Evolutionary conservation across 2,888 invertebrate species (phyloP), one percentile per base, ranked within the genome.

Genomic region (Sarcophaga subvicina): DNA sequence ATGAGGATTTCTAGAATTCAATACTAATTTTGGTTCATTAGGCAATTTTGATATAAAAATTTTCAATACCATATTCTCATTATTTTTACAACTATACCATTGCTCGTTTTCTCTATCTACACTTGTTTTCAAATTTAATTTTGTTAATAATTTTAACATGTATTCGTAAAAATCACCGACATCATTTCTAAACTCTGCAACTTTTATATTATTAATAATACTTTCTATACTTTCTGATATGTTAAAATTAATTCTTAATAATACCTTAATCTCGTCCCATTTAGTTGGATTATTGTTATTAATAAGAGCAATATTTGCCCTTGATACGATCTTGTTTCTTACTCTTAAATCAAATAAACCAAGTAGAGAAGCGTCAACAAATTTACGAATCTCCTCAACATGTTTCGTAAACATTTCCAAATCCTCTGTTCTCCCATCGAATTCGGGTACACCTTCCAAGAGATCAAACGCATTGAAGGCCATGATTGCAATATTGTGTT

Each of bases 11-110:
- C 78, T 66, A 11, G 78, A 64, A 49, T 78, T 64, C 20, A 78
- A 62, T 20, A 84, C 47, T 37, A 80, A 75, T 25, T 80, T 84
- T 20, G 84, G 45, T 37, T 84, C 73, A 22, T 62, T 84, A 20
- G 84, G 79, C 45, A 84, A 64, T 64, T 84, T 84, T 37, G 37
- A 47, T 14, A 84, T 84, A 25, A 84, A 76, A 63, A 80, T 80
- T 80, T 64, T 72, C 37, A 84, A 79, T 14, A 84, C 71, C 79
- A 84, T 84, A 60, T 84, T 80, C 27, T 27, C 5, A 27, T 27
- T 27, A 27, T 27, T 27, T 4, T 27, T 27, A 27, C 27, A 64
- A 27, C 27, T 27, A 27, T 27, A 27, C 27, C 27, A 27, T 27
- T 27, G 4, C 27, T 27, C 27, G 5, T 62, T 73, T 11, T 27